These are phyloP conservation scores for Calephelis perditalis DNA, from an alignment of 2,888 invertebrate species.

Conservation along the genomic window DNA sequence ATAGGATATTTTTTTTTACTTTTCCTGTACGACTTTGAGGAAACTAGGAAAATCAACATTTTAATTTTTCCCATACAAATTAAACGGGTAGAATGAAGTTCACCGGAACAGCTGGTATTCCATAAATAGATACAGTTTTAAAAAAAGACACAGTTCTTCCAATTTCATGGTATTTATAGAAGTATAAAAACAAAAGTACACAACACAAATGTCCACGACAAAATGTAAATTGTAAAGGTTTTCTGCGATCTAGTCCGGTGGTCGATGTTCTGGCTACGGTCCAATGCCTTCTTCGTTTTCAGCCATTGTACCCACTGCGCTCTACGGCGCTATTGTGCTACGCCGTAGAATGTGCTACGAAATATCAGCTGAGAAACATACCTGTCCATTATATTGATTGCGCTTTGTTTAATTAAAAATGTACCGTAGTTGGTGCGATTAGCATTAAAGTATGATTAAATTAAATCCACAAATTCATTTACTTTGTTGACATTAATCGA, in stretches of 20 bases:
- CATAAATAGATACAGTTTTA: too few species aligned
- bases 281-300: conserved; percentile 10
- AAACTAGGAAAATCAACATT: too few species aligned
- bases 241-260: conserved; percentile 7
- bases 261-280: conserved; percentile 12
- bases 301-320: conserved; percentile 3
- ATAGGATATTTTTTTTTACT: too few species aligned
- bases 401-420: conserved; percentile 14
- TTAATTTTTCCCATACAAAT: too few species aligned
- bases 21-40: too few species aligned
- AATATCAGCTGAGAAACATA: conserved; percentile 20
- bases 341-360: conserved; percentile 31
- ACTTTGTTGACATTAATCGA: too few species aligned
- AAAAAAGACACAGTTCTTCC: too few species aligned
- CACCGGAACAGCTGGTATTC: too few species aligned
- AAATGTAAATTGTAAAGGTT: conserved; percentile 4
- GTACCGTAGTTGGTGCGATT: background rate
- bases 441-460: background rate
- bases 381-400: conserved; percentile 19
- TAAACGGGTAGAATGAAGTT: too few species aligned
- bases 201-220: conserved; percentile 5
- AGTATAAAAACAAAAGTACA: background rate
- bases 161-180: too few species aligned
- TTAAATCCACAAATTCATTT: too few species aligned
- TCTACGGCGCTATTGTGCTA: conserved; percentile 33